These are phyloP conservation scores for Oriolus oriolus DNA, from an alignment of 2,113 vertebrate genomes.

Conservation along the genomic window DNA sequence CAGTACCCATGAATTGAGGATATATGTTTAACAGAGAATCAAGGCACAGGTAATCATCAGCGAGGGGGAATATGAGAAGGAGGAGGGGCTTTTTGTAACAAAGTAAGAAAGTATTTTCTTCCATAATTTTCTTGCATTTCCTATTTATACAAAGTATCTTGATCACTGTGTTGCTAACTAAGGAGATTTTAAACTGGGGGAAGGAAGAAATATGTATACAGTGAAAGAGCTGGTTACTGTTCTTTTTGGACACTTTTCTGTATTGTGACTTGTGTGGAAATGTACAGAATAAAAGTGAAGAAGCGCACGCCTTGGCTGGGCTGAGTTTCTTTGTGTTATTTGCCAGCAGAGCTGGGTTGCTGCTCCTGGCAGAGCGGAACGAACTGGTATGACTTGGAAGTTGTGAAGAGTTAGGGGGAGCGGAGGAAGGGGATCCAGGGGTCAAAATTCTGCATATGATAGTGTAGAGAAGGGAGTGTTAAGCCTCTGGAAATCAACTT, in stretches of 20 bases:
- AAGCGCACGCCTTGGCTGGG: conserved; percentile 30
- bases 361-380: not conserved
- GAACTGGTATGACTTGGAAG: not conserved
- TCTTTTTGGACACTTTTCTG: conserved; percentile 70
- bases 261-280: conserved; percentile 74
- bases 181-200: conserved; percentile 53
- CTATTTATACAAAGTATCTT: conserved; percentile 69
- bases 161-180: conserved; percentile 63
- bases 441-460: not conserved
- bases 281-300: conserved; percentile 75
- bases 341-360: not conserved
- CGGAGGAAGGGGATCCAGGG: not conserved
- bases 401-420: not conserved
- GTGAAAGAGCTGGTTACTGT: conserved; percentile 42
- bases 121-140: conserved; percentile 69
- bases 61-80: not conserved
- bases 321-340: conserved; percentile 44
- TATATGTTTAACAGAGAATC: conserved; percentile 29
- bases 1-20: not conserved
- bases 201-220: conserved; percentile 47
- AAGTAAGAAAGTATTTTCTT: conserved; percentile 69
- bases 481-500: not conserved
- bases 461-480: not conserved
- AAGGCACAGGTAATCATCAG: conserved; percentile 5
- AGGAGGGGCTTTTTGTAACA: conserved; percentile 51